Evolutionary conservation across 2,113 vertebrate genomes (phyloP).

Genomic region (Gavia stellata): DNA sequence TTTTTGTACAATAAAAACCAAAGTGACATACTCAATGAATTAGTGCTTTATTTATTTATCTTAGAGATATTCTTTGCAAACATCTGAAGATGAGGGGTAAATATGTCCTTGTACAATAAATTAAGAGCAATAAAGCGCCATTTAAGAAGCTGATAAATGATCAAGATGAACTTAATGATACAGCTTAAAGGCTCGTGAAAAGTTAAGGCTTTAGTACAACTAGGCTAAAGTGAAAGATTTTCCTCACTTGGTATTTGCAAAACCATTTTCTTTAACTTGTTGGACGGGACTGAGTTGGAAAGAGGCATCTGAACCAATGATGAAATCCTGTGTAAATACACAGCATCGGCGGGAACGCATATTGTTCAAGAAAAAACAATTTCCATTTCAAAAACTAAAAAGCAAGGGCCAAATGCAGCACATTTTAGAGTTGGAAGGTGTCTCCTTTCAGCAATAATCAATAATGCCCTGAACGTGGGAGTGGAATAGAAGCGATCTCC

Average conservation of each 20-base stretch:
- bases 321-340: background rate
- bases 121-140: constrained; percentile 69
- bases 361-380: background rate
- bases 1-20: constrained; percentile 81
- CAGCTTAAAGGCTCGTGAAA: constrained; percentile 42
- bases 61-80: constrained; percentile 69
- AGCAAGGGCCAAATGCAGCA: background rate
- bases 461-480: constrained; percentile 56
- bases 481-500: background rate
- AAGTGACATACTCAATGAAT: constrained; percentile 75
- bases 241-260: constrained; percentile 4
- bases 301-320: constrained; percentile 14
- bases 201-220: constrained; percentile 58
- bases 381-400: background rate
- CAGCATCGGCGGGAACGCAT: background rate
- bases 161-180: constrained; percentile 27
- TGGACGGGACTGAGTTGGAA: background rate
- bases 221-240: constrained; percentile 19
- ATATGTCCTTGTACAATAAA: constrained; percentile 76
- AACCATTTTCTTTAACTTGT: background rate
- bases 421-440: background rate
- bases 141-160: constrained; percentile 43
- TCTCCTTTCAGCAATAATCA: constrained; percentile 27
- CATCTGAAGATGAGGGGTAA: constrained; percentile 67
- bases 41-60: constrained; percentile 76